These are phyloP conservation scores for Lepisosteus osseus DNA, from an alignment of 2,113 vertebrate genomes.

Conservation along the genomic window DNA sequence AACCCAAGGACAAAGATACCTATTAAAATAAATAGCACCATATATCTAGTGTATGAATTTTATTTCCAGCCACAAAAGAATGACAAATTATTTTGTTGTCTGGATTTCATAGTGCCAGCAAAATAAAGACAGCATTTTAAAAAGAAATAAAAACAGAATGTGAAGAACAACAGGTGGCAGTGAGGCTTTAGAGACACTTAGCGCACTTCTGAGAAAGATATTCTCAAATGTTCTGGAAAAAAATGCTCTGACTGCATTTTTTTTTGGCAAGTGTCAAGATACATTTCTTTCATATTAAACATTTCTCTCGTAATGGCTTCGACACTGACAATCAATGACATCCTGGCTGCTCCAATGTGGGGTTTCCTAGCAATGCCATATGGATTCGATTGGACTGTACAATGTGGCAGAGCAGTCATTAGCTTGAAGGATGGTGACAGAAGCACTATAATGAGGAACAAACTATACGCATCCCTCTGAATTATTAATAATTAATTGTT, in stretches of 20 bases:
- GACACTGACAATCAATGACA: background rate
- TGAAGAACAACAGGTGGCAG: constrained; percentile 48
- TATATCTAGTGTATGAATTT: too few species aligned
- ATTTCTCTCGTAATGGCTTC: background rate
- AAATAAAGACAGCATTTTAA: background rate
- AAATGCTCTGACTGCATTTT: background rate
- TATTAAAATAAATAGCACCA: too few species aligned
- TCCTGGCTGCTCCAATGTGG: background rate
- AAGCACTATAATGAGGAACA: background rate
- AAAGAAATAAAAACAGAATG: constrained; percentile 49
- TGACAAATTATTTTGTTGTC: background rate
- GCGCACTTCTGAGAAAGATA: constrained; percentile 22
- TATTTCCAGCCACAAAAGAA: too few species aligned
- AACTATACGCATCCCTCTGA: background rate
- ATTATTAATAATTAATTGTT: constrained; percentile 11
- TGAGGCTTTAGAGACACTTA: constrained; percentile 36
- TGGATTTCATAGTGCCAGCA: constrained; percentile 44
- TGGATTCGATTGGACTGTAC: background rate
- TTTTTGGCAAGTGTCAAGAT: background rate
- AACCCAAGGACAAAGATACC: too few species aligned
- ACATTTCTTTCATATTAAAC: background rate
- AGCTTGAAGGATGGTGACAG: background rate
- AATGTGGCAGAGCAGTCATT: constrained; percentile 5
- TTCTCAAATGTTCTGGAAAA: constrained; percentile 3
- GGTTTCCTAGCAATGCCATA: constrained; percentile 1